Base-by-base conservation (phyloP, 2,888 invertebrate species). In the Drosophila hamatofila region DNA sequence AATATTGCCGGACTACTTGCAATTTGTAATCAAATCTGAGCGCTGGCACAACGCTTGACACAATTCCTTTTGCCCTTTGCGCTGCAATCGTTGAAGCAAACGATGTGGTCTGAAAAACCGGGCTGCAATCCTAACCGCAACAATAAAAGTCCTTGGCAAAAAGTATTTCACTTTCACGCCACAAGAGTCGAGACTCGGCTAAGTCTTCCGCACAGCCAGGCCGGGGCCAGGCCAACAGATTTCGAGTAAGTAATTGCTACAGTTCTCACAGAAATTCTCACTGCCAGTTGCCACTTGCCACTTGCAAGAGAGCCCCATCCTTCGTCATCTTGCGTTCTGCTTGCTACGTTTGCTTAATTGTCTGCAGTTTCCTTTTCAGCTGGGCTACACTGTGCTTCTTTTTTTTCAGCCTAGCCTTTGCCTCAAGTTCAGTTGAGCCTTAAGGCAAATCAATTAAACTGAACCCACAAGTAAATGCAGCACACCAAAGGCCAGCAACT, bases 191-290 rank as follows among this genome's bases (percentile, higher is more conserved):
- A 74, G 75, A 60, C 68, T 69, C 57, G 52, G 61, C 57, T 66
- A 57, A 69, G 62, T 65, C 54, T 69, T 33, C 37, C 54, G 9
- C 52, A 37, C 51, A 33, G 65, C 46, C 59, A 44, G 65, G 56
- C 59, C 60, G 23, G 21, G 42, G 52, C 52, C 35, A 59, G 72
- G 67, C 67, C 68, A 64, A 71, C 84, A 81, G 87, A 84, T 87
- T 87, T 76, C 78, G 46, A 83, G 84, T 84, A 83, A 84, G 84
- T 84, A 87, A 84, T 84, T 87, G 87, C 84, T 84, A 76, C 84
- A 84, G 87, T 76, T 76, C 72, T 81, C 70, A 56, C 51, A 52
- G 56, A 68, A 61, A 60, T 60, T 71, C 56, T 57, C 44, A 61
- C 55, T 64, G 72, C 64, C 21, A 55, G 39, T 67, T 64, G 41